Percentiles rank a stretch among this genome's conserved stretches.
phyloP scores from a whole-genome alignment of 2,113 vertebrate species.

The Peromyscus maniculatus region DNA sequence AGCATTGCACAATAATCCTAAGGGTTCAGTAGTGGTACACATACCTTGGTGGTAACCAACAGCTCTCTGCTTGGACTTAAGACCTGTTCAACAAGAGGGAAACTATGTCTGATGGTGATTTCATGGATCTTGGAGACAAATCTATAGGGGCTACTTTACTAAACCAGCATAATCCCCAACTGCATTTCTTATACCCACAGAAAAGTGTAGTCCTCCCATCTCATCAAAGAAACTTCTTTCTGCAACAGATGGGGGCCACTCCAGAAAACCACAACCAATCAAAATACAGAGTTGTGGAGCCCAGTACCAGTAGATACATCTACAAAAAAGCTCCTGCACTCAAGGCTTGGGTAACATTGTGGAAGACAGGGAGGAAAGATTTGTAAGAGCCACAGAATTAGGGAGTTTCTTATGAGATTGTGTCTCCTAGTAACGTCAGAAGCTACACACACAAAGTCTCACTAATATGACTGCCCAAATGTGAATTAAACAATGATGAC shows the following conservation, averaged over 20 bases:
- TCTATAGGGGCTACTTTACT: not conserved
- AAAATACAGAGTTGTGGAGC: not conserved
- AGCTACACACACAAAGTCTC: not conserved
- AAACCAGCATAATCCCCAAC: not conserved
- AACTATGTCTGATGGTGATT: not conserved
- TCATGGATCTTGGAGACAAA: not conserved
- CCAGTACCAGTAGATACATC: not conserved
- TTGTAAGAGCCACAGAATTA: not conserved
- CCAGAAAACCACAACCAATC: not conserved
- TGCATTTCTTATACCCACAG: not conserved
- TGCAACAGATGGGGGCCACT: not conserved
- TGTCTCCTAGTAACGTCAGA: not conserved
- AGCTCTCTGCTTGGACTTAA: not conserved
- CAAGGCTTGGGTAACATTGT: not conserved
- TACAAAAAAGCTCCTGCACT: not conserved
- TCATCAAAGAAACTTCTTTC: not conserved
- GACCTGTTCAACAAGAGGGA: not conserved
- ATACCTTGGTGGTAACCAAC: not conserved
- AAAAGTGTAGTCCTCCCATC: too few relatives aligned
- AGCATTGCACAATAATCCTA: not conserved
- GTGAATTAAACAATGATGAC: not conserved
- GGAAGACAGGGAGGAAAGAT: not conserved
- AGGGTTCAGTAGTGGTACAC: not conserved
- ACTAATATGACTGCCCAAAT: not conserved
- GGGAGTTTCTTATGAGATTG: not conserved